Evolutionary conservation across 2,797 vertebrate genomes (phyloP).

Genomic region (Poecilia wingei): DNA sequence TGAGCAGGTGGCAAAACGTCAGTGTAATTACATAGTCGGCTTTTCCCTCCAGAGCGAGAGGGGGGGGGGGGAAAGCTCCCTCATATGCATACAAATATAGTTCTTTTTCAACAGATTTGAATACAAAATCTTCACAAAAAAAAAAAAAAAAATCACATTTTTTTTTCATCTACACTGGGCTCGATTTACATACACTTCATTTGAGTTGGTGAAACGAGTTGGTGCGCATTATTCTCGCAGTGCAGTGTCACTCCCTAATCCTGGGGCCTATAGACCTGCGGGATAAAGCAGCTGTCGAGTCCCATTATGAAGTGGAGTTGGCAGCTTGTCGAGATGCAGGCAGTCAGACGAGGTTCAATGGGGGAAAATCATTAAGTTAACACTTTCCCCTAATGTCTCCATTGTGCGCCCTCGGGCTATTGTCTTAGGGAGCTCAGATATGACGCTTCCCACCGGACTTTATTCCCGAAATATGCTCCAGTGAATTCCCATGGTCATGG

Average conservation of each 20-base stretch:
- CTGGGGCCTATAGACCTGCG: conserved; percentile 85
- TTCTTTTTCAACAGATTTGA: conserved; percentile 78
- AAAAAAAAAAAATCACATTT: conserved; percentile 74
- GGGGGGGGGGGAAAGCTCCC: conserved; percentile 58
- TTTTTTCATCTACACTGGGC: conserved; percentile 79
- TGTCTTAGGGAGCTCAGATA: conserved; percentile 84
- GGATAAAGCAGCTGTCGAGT: conserved; percentile 89
- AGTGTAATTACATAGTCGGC: conserved; percentile 93
- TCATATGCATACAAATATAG: conserved; percentile 85
- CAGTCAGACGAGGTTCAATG: conserved; percentile 87
- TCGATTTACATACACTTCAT: conserved; percentile 86
- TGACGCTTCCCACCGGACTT: conserved; percentile 84
- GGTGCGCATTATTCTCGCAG: conserved; percentile 82
- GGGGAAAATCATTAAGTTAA: conserved; percentile 95
- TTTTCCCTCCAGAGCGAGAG: conserved; percentile 70
- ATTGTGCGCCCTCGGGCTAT: conserved; percentile 83
- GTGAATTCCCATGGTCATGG: conserved; percentile 80
- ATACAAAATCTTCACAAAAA: conserved; percentile 73
- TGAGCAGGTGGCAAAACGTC: conserved; percentile 97
- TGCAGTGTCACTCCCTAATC: conserved; percentile 88
- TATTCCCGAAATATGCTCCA: conserved; percentile 61
- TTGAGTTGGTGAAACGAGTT: conserved; percentile 84
- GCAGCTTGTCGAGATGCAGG: conserved; percentile 89
- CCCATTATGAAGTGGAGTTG: conserved; percentile 87
- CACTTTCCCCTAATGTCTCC: conserved; percentile 91